These are phyloP conservation scores for Drosophila prosaltans DNA, from an alignment of 1,140 invertebrate genomes.

Conservation along the genomic window DNA sequence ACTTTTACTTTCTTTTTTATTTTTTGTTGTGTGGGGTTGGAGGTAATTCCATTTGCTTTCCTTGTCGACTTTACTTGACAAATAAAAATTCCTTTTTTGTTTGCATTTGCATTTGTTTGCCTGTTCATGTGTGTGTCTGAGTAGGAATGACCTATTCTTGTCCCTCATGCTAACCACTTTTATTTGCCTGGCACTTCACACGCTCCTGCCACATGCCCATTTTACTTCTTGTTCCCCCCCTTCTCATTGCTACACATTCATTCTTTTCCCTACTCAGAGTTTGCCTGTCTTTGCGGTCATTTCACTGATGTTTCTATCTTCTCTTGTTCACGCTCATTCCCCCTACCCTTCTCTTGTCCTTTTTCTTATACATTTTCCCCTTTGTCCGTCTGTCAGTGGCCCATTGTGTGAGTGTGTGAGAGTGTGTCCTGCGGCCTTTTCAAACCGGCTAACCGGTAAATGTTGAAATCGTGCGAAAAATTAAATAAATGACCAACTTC, in stretches of 20 bases:
- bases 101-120: slow-evolving; percentile 26
- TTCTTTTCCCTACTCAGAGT: background rate
- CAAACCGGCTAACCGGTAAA: slow-evolving; percentile 42
- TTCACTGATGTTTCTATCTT: slow-evolving; percentile 74
- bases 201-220: slow-evolving; percentile 41
- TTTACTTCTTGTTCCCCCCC: slow-evolving; percentile 27
- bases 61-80: slow-evolving; percentile 19
- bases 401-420: background rate
- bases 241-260: slow-evolving; percentile 9
- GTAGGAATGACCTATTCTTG: slow-evolving; percentile 36
- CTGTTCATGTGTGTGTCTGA: slow-evolving; percentile 25
- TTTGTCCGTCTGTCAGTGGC: background rate
- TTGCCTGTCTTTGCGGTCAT: slow-evolving; percentile 62
- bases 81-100: slow-evolving; percentile 25
- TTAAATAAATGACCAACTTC: slow-evolving; percentile 72
- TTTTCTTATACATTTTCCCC: background rate
- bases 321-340: background rate
- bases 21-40: slow-evolving; percentile 18
- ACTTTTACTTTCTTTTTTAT: slow-evolving; percentile 9
- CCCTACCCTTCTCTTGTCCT: slow-evolving; percentile 9
- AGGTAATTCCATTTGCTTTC: slow-evolving; percentile 51
- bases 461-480: slow-evolving; percentile 79
- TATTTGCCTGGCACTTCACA: slow-evolving; percentile 72
- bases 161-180: slow-evolving; percentile 46
- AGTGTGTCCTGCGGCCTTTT: slow-evolving; percentile 26